phyloP scores from a whole-genome alignment of 1,140 invertebrate species.

The Hydropsyche tenuis region DNA sequence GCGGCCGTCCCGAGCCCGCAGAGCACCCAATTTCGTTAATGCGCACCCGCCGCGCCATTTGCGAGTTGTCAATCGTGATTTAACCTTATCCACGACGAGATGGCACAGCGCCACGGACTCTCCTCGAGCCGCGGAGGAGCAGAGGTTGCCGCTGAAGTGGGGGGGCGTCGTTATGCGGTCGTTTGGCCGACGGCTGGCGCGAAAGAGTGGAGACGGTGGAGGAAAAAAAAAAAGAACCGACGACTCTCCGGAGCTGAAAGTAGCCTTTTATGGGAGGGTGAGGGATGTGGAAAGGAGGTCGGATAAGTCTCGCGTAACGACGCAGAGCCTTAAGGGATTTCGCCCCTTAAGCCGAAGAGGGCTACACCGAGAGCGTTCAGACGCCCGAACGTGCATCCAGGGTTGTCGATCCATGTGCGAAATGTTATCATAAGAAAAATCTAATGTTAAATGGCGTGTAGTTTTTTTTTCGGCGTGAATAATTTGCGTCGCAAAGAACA shows the following conservation, averaged over 20 bases:
- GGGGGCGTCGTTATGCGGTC: neutral
- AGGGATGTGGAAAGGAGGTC: neutral
- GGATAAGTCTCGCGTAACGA: constrained; percentile 35
- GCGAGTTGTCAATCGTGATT: constrained; percentile 28
- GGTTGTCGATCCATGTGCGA: no score
- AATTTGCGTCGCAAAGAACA: no score
- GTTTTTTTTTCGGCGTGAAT: no score
- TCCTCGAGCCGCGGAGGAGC: no score
- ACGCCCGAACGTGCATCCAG: no score
- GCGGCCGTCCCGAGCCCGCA: neutral
- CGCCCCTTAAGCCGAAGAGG: constrained; percentile 13
- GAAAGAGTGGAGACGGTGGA: neutral
- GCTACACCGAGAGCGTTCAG: neutral
- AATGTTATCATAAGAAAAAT: no score
- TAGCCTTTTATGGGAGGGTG: neutral
- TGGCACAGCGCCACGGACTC: neutral
- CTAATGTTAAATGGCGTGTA: no score
- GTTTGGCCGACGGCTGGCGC: neutral
- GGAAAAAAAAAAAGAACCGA: neutral
- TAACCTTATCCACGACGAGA: neutral
- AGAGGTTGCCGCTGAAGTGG: neutral
- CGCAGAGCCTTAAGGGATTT: constrained; percentile 36
- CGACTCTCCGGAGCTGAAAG: neutral
- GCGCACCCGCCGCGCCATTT: constrained; percentile 17
- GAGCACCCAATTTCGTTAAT: neutral